Percentiles rank a stretch among this genome's conserved stretches.
Evolutionary conservation across 2,888 invertebrate species (phyloP).

Genomic region (Nomada flava): DNA sequence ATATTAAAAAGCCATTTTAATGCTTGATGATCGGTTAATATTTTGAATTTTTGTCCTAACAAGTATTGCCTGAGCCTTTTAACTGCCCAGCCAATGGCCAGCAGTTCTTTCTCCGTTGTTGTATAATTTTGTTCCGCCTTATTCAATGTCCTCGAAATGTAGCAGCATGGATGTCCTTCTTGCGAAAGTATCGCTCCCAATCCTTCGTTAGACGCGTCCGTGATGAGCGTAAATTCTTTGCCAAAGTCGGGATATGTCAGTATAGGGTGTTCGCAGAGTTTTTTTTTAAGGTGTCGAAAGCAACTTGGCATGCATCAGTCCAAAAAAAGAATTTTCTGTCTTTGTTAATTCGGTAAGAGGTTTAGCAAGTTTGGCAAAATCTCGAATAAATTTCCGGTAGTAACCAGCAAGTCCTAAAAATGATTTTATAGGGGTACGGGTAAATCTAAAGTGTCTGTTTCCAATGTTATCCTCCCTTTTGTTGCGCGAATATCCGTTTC

Average conservation of each 20-base stretch:
- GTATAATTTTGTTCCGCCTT: not conserved
- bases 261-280: not conserved
- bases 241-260: not conserved
- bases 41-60: not conserved
- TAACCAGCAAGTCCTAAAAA: too few relatives aligned
- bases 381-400: too few relatives aligned
- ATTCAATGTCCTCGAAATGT: not conserved
- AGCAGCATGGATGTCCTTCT: not conserved
- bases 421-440: too few relatives aligned
- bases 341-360: too few relatives aligned
- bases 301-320: too few relatives aligned
- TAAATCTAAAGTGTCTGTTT: too few relatives aligned
- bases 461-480: too few relatives aligned
- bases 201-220: not conserved
- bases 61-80: not conserved
- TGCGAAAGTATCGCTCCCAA: not conserved
- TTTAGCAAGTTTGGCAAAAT: too few relatives aligned
- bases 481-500: too few relatives aligned
- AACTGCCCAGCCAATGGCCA: not conserved
- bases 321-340: too few relatives aligned
- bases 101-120: not conserved
- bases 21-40: not conserved
- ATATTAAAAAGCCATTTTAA: constrained; percentile 4
- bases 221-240: not conserved
- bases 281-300: too few relatives aligned